phyloP scores from a whole-genome alignment of 1,140 invertebrate species.

The Venturia canescens region DNA sequence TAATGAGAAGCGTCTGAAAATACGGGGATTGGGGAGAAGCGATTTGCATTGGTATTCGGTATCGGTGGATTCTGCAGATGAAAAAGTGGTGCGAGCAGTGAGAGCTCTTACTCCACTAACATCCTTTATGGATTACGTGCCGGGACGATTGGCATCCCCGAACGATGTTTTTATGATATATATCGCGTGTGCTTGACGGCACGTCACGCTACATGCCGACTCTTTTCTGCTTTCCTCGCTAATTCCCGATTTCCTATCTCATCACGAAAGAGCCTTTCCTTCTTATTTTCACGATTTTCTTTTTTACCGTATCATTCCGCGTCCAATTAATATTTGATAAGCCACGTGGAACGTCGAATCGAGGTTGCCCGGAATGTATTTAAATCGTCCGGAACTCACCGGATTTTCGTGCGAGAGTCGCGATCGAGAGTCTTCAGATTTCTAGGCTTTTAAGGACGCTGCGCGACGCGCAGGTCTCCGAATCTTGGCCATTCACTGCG shows the following conservation, averaged over 20 bases:
- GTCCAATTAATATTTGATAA: too few species aligned
- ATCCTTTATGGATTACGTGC: constrained; percentile 57
- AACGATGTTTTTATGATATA: constrained; percentile 57
- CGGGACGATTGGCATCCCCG: constrained; percentile 18
- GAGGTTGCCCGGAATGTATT: neutral
- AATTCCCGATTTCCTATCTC: constrained; percentile 42
- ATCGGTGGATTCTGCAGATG: constrained; percentile 26
- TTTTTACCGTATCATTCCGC: neutral
- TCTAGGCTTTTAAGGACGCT: too few species aligned
- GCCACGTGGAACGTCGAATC: neutral
- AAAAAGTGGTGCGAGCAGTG: constrained; percentile 46
- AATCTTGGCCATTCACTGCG: too few species aligned
- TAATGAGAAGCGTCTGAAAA: neutral
- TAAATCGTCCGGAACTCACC: neutral
- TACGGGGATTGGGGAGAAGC: neutral
- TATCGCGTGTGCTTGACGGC: constrained; percentile 39
- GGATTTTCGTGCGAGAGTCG: too few species aligned
- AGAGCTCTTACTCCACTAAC: constrained; percentile 56
- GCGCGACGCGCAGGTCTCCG: too few species aligned
- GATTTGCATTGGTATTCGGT: neutral
- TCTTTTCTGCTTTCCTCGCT: constrained; percentile 63
- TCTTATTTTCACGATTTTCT: constrained; percentile 15
- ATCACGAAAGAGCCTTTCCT: constrained; percentile 5
- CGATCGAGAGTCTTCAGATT: too few species aligned
- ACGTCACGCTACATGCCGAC: constrained; percentile 45